These are phyloP conservation scores for Pseudonaja textilis DNA, from an alignment of 2,113 vertebrate genomes.

Conservation along the genomic window DNA sequence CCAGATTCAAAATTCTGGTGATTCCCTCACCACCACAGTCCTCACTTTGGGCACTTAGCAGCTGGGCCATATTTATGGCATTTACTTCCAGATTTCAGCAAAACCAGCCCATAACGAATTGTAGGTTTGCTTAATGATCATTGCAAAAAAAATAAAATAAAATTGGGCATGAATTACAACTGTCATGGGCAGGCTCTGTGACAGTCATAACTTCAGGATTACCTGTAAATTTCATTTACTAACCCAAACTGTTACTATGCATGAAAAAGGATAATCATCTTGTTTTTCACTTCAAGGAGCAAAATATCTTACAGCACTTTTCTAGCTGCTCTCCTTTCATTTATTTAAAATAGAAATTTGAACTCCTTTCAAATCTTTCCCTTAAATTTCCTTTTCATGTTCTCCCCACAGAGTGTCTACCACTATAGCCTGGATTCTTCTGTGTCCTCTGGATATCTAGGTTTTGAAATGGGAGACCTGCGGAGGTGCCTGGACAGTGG, in stretches of 20 bases:
- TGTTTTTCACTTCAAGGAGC: neutral
- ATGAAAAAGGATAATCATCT: neutral
- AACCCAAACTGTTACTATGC: neutral
- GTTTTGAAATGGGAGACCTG: constrained; percentile 46
- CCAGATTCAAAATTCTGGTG: no score
- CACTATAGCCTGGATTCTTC: constrained; percentile 60
- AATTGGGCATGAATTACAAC: no score
- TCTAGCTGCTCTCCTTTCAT: neutral
- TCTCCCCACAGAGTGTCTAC: constrained; percentile 53
- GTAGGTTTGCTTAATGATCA: no score
- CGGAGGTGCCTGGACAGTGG: constrained; percentile 59
- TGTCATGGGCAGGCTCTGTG: neutral
- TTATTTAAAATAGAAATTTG: neutral
- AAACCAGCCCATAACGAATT: no score
- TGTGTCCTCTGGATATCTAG: constrained; percentile 2
- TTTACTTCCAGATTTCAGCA: no score
- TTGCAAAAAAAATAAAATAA: no score
- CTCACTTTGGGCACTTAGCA: no score
- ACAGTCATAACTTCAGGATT: neutral
- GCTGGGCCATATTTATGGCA: no score
- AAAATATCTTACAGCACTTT: neutral
- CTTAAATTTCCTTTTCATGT: neutral
- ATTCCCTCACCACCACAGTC: no score
- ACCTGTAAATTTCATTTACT: neutral
- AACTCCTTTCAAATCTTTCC: neutral